Evolutionary conservation across 2,113 vertebrate genomes (phyloP), one percentile per base, ranked within the genome.

Genomic region (Melanerpes aurifrons): DNA sequence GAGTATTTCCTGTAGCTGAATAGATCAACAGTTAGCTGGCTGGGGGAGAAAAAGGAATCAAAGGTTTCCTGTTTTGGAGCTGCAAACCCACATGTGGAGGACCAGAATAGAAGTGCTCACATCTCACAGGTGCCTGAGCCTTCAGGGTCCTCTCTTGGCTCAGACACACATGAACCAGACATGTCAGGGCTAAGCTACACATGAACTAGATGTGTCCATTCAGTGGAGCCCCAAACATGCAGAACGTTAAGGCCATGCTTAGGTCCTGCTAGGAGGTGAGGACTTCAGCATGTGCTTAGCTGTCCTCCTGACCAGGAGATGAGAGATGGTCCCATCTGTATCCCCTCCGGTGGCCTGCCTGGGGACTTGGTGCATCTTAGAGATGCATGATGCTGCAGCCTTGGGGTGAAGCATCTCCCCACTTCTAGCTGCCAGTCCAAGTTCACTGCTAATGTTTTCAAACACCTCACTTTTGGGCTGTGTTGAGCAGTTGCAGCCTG

Each of bases 1-100:
- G 22, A 86, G 48, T 28, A 4, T 83, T 94, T 97, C 77, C 90
- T 92, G 73, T 45, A 43, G 59, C 64, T 89, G 62, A 90, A 85
- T 22, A 70, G 62, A 61, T 86, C 57, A 74, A 31, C 62, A 64
- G 70, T 70, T 81, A 53, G 37, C 61, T 4, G 10, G 14, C 22
- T 63, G 1, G 15, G 9, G 71, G 25, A 90, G 54, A 87, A 92
- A 91, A 86, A 74, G 53, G 64, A 93, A 74, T 93, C 70, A 28
- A 79, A 76, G 11, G 29, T 78, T 94, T 95, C 85, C 81, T 92
- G 87, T 94, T 95, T 87, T 70, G 83, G 91, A 95, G 32, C 12
- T 67, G 13, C n/a, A 43, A 85, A 53, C 15, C 40, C 67, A 66
- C 2, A 4, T 2, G 5, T 62, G 35, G n/a, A 73, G 70, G 47